A percentile compares a stretch with the other conserved stretches of the same genome.
Evolutionary conservation across 2,888 invertebrate species (phyloP).

Genomic region (Pristionchus mayeri): DNA sequence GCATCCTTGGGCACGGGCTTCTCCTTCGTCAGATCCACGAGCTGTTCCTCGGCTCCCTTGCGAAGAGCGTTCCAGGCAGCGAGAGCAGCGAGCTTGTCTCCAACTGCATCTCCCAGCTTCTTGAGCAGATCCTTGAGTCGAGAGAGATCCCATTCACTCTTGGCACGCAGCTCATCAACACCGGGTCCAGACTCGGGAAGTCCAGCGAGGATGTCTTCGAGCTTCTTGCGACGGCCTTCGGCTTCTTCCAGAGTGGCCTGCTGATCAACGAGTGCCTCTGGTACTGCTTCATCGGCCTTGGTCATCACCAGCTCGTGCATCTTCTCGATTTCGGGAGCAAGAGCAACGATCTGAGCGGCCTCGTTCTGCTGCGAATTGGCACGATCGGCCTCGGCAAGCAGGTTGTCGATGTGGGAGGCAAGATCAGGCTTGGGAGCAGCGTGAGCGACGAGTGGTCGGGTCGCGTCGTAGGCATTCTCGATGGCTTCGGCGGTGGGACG

Average conservation of each 20-base stretch:
- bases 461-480: background rate
- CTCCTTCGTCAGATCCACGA: slow-evolving; percentile 48
- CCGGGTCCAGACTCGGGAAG: slow-evolving; percentile 44
- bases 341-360: slow-evolving; percentile 54
- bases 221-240: slow-evolving; percentile 56
- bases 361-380: slow-evolving; percentile 54
- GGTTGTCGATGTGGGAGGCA: background rate
- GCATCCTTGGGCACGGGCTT: slow-evolving; percentile 1
- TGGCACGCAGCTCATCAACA: slow-evolving; percentile 59
- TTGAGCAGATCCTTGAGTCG: slow-evolving; percentile 59
- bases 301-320: slow-evolving; percentile 53
- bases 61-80: slow-evolving; percentile 62
- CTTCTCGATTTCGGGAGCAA: slow-evolving; percentile 58
- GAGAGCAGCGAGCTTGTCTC: slow-evolving; percentile 62
- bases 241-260: slow-evolving; percentile 59
- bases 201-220: slow-evolving; percentile 57
- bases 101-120: slow-evolving; percentile 58
- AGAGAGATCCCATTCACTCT: slow-evolving; percentile 62
- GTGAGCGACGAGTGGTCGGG: background rate
- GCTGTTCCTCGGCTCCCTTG: slow-evolving; percentile 60
- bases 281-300: slow-evolving; percentile 48
- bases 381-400: slow-evolving; percentile 51
- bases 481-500: slow-evolving; percentile 1
- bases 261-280: slow-evolving; percentile 58
- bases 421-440: background rate